Base-by-base conservation (phyloP, 2,888 invertebrate species). In the Tanytarsus gracilentus region DNA sequence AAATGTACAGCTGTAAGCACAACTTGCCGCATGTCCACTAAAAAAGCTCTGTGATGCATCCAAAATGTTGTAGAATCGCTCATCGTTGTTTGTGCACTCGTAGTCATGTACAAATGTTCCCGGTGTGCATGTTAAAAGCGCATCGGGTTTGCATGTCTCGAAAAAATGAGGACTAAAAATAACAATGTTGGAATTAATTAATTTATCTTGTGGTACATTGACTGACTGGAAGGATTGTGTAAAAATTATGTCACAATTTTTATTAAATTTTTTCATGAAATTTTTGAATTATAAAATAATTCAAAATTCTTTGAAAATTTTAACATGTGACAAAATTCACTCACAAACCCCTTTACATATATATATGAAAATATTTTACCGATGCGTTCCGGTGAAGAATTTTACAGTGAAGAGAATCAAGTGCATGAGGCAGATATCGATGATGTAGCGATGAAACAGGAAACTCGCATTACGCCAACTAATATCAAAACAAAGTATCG, bases 151-250 rank as follows among this genome's bases (percentile, higher is more conserved):
- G 21, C 53, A 53, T 30, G 53, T 53, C 27, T 53, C 53, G 27
- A 53, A 53, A 33, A 53, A 53, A 8, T 53, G 53, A 23, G 53
- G 53, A n/a, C 53, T 44, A 44, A n/a, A n/a, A n/a, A n/a, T n/a
- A n/a, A n/a, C n/a, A n/a, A n/a, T n/a, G n/a, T n/a, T n/a, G n/a
- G n/a, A n/a, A n/a, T n/a, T n/a, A n/a, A n/a, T n/a, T n/a, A n/a
- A n/a, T n/a, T n/a, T n/a, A n/a, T n/a, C n/a, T n/a, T n/a, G n/a
- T n/a, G n/a, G n/a, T n/a, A n/a, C n/a, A n/a, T n/a, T n/a, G n/a
- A n/a, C n/a, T n/a, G n/a, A n/a, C n/a, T n/a, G n/a, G n/a, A n/a
- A n/a, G n/a, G n/a, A n/a, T n/a, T n/a, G n/a, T n/a, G n/a, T n/a
- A n/a, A n/a, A n/a, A n/a, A n/a, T n/a, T n/a, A n/a, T n/a, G n/a